phyloP scores from a whole-genome alignment of 1,140 invertebrate species.

The Philopotamus ludificatus region DNA sequence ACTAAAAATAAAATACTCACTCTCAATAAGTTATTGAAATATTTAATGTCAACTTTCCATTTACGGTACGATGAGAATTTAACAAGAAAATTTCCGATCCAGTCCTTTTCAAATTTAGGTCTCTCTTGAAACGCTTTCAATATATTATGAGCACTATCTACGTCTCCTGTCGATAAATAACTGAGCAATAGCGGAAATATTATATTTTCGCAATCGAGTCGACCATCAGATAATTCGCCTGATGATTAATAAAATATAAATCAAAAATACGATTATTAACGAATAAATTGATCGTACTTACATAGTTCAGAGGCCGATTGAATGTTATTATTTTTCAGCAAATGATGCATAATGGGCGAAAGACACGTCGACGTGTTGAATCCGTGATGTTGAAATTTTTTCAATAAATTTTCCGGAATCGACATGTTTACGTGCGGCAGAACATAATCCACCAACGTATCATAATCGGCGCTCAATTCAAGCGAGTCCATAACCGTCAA shows the following conservation, averaged over 20 bases:
- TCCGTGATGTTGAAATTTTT: slow-evolving; percentile 52
- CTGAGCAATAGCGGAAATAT: slow-evolving; percentile 40
- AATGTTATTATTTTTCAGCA: slow-evolving; percentile 52
- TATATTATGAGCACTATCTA: slow-evolving; percentile 39
- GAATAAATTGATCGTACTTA: slow-evolving; percentile 43
- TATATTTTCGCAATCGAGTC: slow-evolving; percentile 43
- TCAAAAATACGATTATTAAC: slow-evolving; percentile 16
- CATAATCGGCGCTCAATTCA: slow-evolving; percentile 54
- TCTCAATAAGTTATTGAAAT: slow-evolving; percentile 39
- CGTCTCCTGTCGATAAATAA: slow-evolving; percentile 42
- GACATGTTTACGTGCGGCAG: slow-evolving; percentile 55
- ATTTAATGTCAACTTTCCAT: slow-evolving; percentile 30
- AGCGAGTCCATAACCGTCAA: slow-evolving; percentile 54
- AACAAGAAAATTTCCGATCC: slow-evolving; percentile 41
- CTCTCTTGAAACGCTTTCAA: slow-evolving; percentile 42
- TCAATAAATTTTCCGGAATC: slow-evolving; percentile 51
- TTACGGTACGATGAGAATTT: slow-evolving; percentile 36
- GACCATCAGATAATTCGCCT: slow-evolving; percentile 37
- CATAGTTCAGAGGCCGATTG: slow-evolving; percentile 52
- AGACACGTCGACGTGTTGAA: slow-evolving; percentile 47
- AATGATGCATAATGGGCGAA: slow-evolving; percentile 53
- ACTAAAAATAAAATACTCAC: slow-evolving; percentile 36
- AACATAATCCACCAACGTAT: slow-evolving; percentile 56
- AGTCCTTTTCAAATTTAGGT: slow-evolving; percentile 33
- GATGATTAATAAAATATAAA: slow-evolving; percentile 19